Base-by-base conservation (phyloP, 1,140 invertebrate species). In the Pomacea maculata region DNA sequence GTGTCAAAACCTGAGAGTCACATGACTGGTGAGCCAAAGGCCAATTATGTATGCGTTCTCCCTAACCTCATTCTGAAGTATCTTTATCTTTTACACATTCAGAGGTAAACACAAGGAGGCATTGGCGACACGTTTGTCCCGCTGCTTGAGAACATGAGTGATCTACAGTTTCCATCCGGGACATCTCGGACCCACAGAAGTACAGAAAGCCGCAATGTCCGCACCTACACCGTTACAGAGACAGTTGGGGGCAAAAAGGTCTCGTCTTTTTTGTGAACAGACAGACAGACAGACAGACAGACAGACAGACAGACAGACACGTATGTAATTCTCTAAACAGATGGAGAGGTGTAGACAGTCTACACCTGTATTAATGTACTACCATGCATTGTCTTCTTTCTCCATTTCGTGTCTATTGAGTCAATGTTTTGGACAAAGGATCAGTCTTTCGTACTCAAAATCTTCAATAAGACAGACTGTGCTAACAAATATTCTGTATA, bases 271-370 rank as follows among this genome's bases (percentile, higher is more conserved):
- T 25, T n/a, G n/a, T n/a, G 45, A 10, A 71, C 68, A 71, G 25
- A 71, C 68, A 71, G 25, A 71, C 68, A 71, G 25, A 71, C 68
- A 71, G 25, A 71, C 68, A 71, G 25, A 71, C 68, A 71, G 25
- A 71, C 34, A 45, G 34, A 45, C 34, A 45, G 1, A 45, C 5
- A 45, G 1, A 5, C 5, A 45, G 34, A 45, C 34, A 45, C 5
- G 34, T 45, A 45, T 45, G 34, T 45, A 45, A 45, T 3, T 45
- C 34, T 1, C 34, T 45, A 45, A 45, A 45, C 34, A 45, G 34
- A 45, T 45, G 34, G 34, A 45, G 34, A 45, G 1, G 34, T 45
- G 34, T 5, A 45, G 25, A 71, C 68, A n/a, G 34, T 45, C 5
- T 45, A 45, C 1, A 45, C 34, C 34, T 45, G 34, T 45, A 5